These are phyloP conservation scores for Romanogobio albipinnatus DNA, from an alignment of 2,113 vertebrate species.

Conservation along the genomic window DNA sequence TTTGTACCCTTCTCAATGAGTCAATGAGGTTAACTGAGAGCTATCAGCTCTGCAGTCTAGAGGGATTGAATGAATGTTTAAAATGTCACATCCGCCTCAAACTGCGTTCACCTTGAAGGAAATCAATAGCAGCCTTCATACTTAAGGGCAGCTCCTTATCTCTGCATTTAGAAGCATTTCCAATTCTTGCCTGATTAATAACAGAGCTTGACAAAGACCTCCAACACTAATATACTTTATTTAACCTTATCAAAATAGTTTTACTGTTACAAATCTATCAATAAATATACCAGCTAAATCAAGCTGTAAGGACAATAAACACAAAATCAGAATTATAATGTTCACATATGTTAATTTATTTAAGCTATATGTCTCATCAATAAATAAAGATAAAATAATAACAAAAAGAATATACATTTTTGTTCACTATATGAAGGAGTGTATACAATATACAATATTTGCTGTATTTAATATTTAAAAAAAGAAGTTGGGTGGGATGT, in stretches of 20 bases:
- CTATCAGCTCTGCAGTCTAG: constrained; percentile 14
- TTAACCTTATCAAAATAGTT: background rate
- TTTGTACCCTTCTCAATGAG: background rate
- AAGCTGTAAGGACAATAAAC: background rate
- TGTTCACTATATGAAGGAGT: background rate
- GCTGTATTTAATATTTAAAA: background rate
- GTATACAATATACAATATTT: background rate
- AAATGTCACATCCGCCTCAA: constrained; percentile 1
- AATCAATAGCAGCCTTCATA: background rate
- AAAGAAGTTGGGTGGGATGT: background rate
- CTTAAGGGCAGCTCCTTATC: background rate
- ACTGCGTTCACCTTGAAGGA: constrained; percentile 21
- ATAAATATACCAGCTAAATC: background rate
- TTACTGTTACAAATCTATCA: background rate
- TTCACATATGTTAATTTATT: background rate
- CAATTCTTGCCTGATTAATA: background rate
- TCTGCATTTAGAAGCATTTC: background rate
- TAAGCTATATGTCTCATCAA: background rate
- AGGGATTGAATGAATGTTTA: constrained; percentile 10
- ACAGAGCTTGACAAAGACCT: background rate
- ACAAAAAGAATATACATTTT: background rate
- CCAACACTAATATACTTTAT: background rate
- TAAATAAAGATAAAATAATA: background rate
- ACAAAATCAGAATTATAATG: background rate
- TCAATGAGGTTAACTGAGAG: constrained; percentile 29